phyloP scores from a whole-genome alignment of 2,797 vertebrate genomes.

The Chelon labrosus region DNA sequence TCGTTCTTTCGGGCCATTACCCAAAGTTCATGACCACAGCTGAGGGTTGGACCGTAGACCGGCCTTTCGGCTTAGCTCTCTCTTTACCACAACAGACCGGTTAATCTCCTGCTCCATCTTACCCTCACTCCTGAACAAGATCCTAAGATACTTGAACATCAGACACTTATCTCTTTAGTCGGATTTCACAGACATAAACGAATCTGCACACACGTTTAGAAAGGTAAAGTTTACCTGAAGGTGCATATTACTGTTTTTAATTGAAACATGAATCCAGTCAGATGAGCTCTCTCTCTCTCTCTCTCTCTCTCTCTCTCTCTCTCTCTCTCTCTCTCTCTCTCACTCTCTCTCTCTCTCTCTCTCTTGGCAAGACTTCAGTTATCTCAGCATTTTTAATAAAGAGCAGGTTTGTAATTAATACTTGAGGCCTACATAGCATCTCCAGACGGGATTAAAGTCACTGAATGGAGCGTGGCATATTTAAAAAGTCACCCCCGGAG shows the following conservation, averaged over 20 bases:
- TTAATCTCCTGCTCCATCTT: too few relatives aligned
- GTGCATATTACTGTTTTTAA: too few relatives aligned
- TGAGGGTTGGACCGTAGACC: too few relatives aligned
- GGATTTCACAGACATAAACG: too few relatives aligned
- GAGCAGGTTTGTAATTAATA: conserved; percentile 35
- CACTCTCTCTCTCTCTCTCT: background rate
- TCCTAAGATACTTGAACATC: background rate
- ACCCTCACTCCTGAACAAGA: too few relatives aligned
- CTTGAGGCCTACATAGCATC: conserved; percentile 20
- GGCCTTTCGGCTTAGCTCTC: too few relatives aligned
- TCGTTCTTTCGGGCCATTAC: too few relatives aligned
- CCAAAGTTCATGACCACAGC: too few relatives aligned
- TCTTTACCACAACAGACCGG: too few relatives aligned
- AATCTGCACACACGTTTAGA: too few relatives aligned
- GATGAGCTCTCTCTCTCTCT: background rate
- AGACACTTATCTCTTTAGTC: too few relatives aligned
- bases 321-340: background rate
- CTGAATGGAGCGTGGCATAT: conserved; percentile 42
- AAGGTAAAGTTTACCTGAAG: too few relatives aligned
- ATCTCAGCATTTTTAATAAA: conserved; percentile 2
- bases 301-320: background rate
- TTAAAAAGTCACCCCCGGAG: conserved; percentile 35
- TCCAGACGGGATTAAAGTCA: conserved; percentile 47
- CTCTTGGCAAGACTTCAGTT: conserved; percentile 3
- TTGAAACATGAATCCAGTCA: background rate